Evolutionary conservation across 1,140 invertebrate species (phyloP), one percentile per base, ranked within the genome.

Genomic region (Asobara japonica): DNA sequence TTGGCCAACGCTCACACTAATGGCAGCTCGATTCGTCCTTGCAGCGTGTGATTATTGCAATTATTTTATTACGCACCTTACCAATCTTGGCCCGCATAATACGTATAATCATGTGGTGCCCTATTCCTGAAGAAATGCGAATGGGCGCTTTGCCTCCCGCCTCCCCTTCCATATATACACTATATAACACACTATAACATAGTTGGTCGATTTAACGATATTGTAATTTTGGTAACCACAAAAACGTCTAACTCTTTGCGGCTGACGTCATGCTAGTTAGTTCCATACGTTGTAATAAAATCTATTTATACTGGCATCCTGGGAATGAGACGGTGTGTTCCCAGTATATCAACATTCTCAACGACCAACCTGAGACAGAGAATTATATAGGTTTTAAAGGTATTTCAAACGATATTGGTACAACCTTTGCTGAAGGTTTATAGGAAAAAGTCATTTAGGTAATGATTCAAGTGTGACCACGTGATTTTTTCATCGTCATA

Each of bases 21-120:
- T 74, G 48, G 66, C 72, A 70, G 66, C 68, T 51, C 68, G 68
- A 71, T 56, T 78, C 75, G 75, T 77, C 76, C 72, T 79, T 77
- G 76, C 70, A 75, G 74, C 74, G 69, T 82, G 76, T 80, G 82
- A 82, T 83, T 83, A 83, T 83, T 83, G 82, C 81, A 82, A 81
- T 84, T 83, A 84, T 83, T 84, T 81, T 79, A 84, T 83, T 84
- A 84, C 78, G 77, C 77, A 78, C 76, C 76, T 77, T 80, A 82
- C 81, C 78, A 83, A 82, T 81, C 77, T 79, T 79, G 66, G 70
- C 71, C 76, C 70, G 78, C 72, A 80, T 84, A 84, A 84, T 83
- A 76, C 80, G 78, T 84, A 82, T 84, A 83, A 84, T 84, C 80
- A 80, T 48, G 4, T 60, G 73, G 69, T 77, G 75, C 60, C 80